phyloP scores from a whole-genome alignment of 2,888 invertebrate species.

The Coleophora deauratella region DNA sequence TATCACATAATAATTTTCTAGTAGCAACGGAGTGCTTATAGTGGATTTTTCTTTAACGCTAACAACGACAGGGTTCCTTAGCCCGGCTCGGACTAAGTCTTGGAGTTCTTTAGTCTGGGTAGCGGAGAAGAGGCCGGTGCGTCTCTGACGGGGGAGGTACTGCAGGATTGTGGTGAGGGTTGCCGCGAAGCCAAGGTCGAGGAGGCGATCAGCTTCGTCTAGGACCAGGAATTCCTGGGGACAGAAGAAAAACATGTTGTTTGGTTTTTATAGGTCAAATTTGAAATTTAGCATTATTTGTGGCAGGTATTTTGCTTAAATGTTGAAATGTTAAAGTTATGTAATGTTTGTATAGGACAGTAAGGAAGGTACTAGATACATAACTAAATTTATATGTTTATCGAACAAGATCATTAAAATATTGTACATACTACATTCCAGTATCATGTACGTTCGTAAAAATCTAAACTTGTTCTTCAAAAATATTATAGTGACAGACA shows the following conservation, averaged over 20 bases:
- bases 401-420: too few species aligned
- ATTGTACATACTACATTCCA: too few species aligned
- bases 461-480: too few species aligned
- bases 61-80: constrained; percentile 93
- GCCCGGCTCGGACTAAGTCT: constrained; percentile 92
- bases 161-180: constrained; percentile 91
- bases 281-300: too few species aligned
- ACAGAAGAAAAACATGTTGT: neutral
- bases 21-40: constrained; percentile 80
- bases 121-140: constrained; percentile 99
- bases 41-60: constrained; percentile 90
- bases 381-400: too few species aligned
- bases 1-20: constrained; percentile 87
- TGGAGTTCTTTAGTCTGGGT: constrained; percentile 97
- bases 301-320: too few species aligned
- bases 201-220: constrained; percentile 96
- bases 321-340: too few species aligned
- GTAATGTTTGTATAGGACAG: too few species aligned
- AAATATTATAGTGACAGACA: too few species aligned
- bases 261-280: too few species aligned
- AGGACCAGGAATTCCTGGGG: constrained; percentile 90
- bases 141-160: constrained; percentile 91
- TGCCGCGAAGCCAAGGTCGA: constrained; percentile 93
- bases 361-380: too few species aligned
- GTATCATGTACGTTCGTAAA: too few species aligned